phyloP scores from a whole-genome alignment of 2,888 invertebrate genomes.

The Orthosia cruda region DNA sequence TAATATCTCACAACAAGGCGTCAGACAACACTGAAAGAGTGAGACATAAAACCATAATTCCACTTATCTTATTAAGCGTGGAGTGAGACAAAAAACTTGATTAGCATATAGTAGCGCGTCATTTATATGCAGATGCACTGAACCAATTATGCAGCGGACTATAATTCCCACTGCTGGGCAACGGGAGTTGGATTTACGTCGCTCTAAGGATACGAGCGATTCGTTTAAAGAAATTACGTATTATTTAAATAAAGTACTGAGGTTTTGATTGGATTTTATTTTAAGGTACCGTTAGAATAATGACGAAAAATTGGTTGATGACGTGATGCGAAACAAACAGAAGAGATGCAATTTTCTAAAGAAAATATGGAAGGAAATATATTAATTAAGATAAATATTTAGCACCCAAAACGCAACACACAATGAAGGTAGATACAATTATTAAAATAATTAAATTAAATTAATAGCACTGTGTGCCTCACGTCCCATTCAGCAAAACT shows the following conservation, averaged over 20 bases:
- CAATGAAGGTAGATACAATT: no score
- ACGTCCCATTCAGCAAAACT: no score
- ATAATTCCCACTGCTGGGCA: constrained; percentile 63
- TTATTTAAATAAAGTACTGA: constrained; percentile 1
- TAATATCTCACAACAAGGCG: neutral
- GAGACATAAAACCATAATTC: constrained; percentile 27
- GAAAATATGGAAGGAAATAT: no score
- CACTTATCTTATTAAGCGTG: constrained; percentile 7
- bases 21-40: neutral
- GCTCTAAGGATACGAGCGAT: constrained; percentile 25
- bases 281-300: neutral
- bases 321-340: neutral
- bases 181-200: constrained; percentile 49
- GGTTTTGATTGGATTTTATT: constrained; percentile 8
- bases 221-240: constrained; percentile 21
- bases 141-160: constrained; percentile 67
- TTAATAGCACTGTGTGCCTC: no score
- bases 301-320: neutral
- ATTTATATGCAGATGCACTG: constrained; percentile 70
- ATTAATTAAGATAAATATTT: no score
- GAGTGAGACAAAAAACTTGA: constrained; percentile 49
- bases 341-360: no score
- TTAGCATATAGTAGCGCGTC: constrained; percentile 60
- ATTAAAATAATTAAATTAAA: no score
- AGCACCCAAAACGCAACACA: no score